Evolutionary conservation across 2,797 vertebrate genomes (phyloP), one percentile per base, ranked within the genome.

Genomic region (Melanotaenia nigrans): DNA sequence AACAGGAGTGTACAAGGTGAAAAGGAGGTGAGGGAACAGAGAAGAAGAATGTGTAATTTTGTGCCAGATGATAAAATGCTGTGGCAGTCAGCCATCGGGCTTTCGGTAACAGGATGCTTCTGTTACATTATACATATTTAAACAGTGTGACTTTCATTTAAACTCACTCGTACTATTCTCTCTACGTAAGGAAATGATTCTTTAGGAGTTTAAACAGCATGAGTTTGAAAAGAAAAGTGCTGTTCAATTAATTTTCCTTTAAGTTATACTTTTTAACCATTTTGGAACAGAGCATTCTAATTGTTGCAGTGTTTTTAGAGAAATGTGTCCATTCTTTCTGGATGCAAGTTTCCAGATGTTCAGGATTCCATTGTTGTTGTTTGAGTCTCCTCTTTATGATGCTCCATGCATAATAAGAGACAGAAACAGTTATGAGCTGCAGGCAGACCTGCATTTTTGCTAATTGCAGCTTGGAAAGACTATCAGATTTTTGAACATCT

Each of bases 1-100:
- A 76, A 65, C 73, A 5, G 77, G 78, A 85, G 77, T 75, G 81
- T 9, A 35, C 25, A 25, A 67, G 60, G 47, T 12, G 1, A 40
- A 73, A 75, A 82, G 80, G 70, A 85, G 78, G 61, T 78, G 51
- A 85, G 69, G 61, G 56, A 75, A 53, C 33, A 14, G 60, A 75
- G 65, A 76, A 28, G 28, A 87, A 85, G 87, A 89, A 88, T 90
- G 78, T 84, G 59, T 76, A 59, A 85, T 85, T 86, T 81, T 62
- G 75, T 2, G 56, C 83, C 82, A 83, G 79, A 84, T 85, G 82
- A 88, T 89, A 82, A 86, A 87, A 82, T 65, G 61, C 53, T 22
- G 75, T 85, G 87, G 85, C 85, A 82, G 45, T 45, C 55, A 22
- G 87, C 83, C 86, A 87, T 73, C 59, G 14, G 58, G 59, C 61